Evolutionary conservation across 2,113 vertebrate species (phyloP), one percentile per base, ranked within the genome.

Genomic region (Onychostruthus taczanowskii): DNA sequence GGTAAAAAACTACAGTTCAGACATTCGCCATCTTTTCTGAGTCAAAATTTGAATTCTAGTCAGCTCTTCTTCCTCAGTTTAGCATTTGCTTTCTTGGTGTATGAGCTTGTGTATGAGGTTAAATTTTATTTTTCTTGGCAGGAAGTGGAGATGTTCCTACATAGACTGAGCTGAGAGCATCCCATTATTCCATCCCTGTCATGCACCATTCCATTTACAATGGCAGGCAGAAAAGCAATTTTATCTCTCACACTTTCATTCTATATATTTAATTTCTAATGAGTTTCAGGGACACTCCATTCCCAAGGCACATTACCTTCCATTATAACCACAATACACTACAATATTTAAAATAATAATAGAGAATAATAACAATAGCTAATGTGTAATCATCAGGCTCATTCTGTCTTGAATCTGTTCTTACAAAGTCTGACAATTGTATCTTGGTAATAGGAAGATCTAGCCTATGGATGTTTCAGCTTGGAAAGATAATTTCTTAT

Each of bases 241-340:
- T 96, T 87, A 20, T 69, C 28, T 87, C 69, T 86, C 46, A 39
- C 31, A 69, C 47, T 96, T 72, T 77, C 24, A 46, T 92, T 92
- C 94, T 88, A 84, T 94, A 55, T 81, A 94, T 92, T 97, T 94
- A 86, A 91, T 91, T 95, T 95, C 87, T 97, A 93, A 95, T 95
- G 88, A 96, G 46, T 87, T 96, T 93, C 94, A 85, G 55, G 59
- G 22, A 74, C 79, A 66, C 22, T 90, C 16, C 70, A 77, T 95
- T 95, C 86, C 89, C 80, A 93, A 95, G 72, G 58, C 75, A 96
- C 31, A 84, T 93, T 91, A 84, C 89, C 55, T 85, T 91, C 78
- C 52, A 67, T 91, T 96, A 94, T 92, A 84, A 61, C 23, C 56
- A 89, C 49, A 95, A 80, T 52, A 55, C 58, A 85, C 78, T 83